Conservation (phyloP, 2,888 invertebrate genomes). For the Eurytoma californica region DNA sequence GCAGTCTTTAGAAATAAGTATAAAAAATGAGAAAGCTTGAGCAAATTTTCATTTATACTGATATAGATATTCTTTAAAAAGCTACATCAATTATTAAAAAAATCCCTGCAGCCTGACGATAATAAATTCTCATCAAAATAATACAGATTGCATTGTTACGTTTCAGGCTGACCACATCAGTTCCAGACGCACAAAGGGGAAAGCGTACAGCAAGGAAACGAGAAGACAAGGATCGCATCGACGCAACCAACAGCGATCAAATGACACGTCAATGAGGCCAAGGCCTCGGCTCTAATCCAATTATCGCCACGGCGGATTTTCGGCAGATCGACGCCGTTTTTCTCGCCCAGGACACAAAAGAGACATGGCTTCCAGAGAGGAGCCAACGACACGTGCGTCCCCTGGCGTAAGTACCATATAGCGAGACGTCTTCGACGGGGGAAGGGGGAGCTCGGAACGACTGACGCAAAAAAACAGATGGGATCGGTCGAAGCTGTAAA, state of each 20-base stretch:
- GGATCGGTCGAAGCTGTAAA: background rate
- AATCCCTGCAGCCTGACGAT: too few relatives aligned
- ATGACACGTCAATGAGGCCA: slow-evolving; percentile 3
- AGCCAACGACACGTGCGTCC: background rate
- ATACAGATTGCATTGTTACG: background rate
- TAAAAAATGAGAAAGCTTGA: too few relatives aligned
- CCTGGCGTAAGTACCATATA: slow-evolving; percentile 16
- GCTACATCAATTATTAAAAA: too few relatives aligned
- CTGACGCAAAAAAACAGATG: background rate
- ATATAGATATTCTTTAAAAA: too few relatives aligned
- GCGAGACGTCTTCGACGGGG: too few relatives aligned
- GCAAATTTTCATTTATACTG: too few relatives aligned
- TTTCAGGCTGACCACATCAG: background rate
- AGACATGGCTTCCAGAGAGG: background rate
- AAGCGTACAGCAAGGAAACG: background rate
- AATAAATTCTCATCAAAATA: too few relatives aligned
- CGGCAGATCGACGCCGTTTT: slow-evolving; percentile 16
- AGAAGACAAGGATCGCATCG: background rate
- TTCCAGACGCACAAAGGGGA: background rate
- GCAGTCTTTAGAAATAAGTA: too few relatives aligned
- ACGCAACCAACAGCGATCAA: background rate
- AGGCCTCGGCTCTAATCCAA: slow-evolving; percentile 19
- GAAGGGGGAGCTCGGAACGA: too few relatives aligned
- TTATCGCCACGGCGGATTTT: background rate
- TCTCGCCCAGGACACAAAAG: background rate